Base-by-base conservation (phyloP, 2,888 invertebrate species). In the Ramazzottius varieornatus region DNA sequence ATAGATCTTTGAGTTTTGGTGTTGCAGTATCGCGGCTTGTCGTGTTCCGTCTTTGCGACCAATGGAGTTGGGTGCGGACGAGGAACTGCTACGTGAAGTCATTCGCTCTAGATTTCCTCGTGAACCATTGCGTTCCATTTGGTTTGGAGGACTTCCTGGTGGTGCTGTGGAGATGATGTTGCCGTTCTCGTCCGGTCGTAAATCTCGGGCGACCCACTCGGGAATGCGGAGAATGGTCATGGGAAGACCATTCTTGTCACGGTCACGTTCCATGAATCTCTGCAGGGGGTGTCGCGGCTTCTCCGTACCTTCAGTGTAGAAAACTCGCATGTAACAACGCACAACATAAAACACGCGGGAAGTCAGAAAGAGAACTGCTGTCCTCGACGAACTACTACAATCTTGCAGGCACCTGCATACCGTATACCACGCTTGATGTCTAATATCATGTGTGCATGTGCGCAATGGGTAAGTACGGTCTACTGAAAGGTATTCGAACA, bases 181-280 rank as follows among this genome's bases (percentile, higher is more conserved):
- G 54, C 54, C 54, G 54, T 54, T 13, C 4, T 54, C n/a, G 29
- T 54, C 54, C n/a, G 54, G 54, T 54, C 29, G 20, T 4, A 54
- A 24, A 54, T 54, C 54, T 4, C 54, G 13, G 20, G 54, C 54
- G 20, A 54, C 54, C 54, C 54, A 54, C 54, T 54, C 54, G 13
- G 54, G 54, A 54, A 54, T 54, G 29, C 54, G 54, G 29, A 54
- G 54, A 54, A 54, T 54, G 20, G 54, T 54, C 54, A 54, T 29
- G 13, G 20, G 20, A 4, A 54, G 54, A 54, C 54, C 29, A 24
- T 54, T 54, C 29, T 16, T 40, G 20, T 40, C 20, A 4, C 54
- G 54, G 24, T 54, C 54, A 4, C 54, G 54, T 29, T 54, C 54
- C 54, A 54, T 54, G 54, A 54, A 54, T 16, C 54, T 8, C 54